phyloP scores from a whole-genome alignment of 2,888 invertebrate species.

The Augochlorella aurata region DNA sequence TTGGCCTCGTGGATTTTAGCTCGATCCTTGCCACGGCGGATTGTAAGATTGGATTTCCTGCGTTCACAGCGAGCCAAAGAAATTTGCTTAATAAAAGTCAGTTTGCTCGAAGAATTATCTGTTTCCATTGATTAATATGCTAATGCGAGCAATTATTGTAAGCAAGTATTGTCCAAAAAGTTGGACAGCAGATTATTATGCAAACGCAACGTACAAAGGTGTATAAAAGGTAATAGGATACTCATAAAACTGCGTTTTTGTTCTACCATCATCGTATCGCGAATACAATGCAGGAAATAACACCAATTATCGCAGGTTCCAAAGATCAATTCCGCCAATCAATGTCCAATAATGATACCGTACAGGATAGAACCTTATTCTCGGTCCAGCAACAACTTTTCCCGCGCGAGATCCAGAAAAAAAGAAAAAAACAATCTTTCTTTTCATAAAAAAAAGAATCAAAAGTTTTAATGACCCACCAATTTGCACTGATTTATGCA shows the following conservation, averaged over 20 bases:
- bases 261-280: no score
- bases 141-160: no score
- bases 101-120: not conserved
- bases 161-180: no score
- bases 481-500: conserved; percentile 8
- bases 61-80: not conserved
- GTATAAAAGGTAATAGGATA: no score
- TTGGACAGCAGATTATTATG: no score
- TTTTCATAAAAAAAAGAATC: not conserved
- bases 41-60: not conserved
- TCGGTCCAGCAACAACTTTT: not conserved
- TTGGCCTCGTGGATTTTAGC: not conserved
- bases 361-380: not conserved
- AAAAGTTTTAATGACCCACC: not conserved
- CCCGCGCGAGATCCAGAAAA: not conserved
- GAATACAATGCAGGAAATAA: not conserved
- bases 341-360: not conserved
- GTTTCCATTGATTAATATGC: no score
- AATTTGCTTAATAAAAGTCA: not conserved
- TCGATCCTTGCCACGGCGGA: not conserved
- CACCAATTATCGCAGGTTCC: not conserved
- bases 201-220: no score
- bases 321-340: not conserved
- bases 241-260: no score
- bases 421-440: not conserved